Evolutionary conservation across 2,113 vertebrate genomes (phyloP).

Genomic region (Pituophis catenifer): DNA sequence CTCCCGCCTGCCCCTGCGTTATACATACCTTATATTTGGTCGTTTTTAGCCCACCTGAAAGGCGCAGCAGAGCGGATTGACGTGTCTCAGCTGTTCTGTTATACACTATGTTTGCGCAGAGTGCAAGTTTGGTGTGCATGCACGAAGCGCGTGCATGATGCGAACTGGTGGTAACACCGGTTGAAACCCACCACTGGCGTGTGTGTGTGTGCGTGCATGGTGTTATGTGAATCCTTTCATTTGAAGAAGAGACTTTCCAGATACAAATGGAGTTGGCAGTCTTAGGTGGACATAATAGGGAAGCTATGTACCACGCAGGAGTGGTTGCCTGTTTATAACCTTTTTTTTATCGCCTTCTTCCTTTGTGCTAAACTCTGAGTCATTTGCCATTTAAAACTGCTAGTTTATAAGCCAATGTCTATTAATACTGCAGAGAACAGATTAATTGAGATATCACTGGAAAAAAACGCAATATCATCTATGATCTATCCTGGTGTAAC

Average conservation of each 20-base stretch:
- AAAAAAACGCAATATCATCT: neutral
- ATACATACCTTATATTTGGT: no score
- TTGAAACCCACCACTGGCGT: no score
- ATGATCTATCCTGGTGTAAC: neutral
- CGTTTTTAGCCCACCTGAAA: no score
- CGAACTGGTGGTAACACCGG: no score
- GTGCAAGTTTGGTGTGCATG: no score
- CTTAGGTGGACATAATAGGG: neutral
- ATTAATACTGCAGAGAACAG: neutral
- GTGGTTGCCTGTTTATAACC: neutral
- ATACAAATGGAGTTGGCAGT: neutral
- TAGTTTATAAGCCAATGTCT: neutral
- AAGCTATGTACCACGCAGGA: neutral
- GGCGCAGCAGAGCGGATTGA: no score
- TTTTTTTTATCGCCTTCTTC: neutral
- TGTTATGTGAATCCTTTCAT: neutral
- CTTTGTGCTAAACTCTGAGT: neutral
- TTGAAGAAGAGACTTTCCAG: neutral
- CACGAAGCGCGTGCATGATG: no score
- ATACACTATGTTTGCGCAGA: no score
- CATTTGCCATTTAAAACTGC: constrained; percentile 1
- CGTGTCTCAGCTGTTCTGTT: no score
- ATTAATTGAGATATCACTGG: neutral
- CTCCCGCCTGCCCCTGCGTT: no score
- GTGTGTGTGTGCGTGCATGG: no score